Evolutionary conservation across 2,797 vertebrate species (phyloP).

Genomic region (Etheostoma perlongum): DNA sequence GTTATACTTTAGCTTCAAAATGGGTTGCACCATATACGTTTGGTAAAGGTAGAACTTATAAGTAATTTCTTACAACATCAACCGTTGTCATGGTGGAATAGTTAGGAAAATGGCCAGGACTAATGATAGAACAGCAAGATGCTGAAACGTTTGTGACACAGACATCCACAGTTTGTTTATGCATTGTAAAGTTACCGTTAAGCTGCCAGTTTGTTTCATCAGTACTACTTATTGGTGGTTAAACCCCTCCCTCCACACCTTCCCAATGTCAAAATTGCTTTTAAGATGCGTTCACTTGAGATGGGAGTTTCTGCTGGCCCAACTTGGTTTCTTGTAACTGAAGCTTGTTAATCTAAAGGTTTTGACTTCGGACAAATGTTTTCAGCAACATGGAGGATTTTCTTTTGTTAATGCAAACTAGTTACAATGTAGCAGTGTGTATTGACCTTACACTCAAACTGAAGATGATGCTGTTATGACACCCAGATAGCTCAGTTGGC

Average conservation of each 20-base stretch:
- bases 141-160: not conserved
- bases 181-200: not conserved
- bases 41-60: too few relatives aligned
- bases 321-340: not conserved
- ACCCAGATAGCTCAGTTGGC: too few relatives aligned
- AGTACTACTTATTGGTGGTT: not conserved
- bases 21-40: not conserved
- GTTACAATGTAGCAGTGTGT: too few relatives aligned
- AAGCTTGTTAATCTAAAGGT: too few relatives aligned
- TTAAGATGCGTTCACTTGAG: not conserved
- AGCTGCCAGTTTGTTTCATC: conserved; percentile 1
- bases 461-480: too few relatives aligned
- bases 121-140: not conserved
- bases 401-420: too few relatives aligned
- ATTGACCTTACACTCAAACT: too few relatives aligned
- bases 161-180: not conserved
- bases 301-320: not conserved
- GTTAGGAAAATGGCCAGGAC: not conserved
- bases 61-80: not conserved
- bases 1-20: not conserved
- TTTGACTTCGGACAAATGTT: too few relatives aligned
- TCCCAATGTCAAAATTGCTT: not conserved
- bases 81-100: not conserved
- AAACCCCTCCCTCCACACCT: too few relatives aligned
- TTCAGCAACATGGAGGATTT: too few relatives aligned